Base-by-base conservation (phyloP, 2,888 invertebrate genomes). In the Carpatolechia fugitivella region DNA sequence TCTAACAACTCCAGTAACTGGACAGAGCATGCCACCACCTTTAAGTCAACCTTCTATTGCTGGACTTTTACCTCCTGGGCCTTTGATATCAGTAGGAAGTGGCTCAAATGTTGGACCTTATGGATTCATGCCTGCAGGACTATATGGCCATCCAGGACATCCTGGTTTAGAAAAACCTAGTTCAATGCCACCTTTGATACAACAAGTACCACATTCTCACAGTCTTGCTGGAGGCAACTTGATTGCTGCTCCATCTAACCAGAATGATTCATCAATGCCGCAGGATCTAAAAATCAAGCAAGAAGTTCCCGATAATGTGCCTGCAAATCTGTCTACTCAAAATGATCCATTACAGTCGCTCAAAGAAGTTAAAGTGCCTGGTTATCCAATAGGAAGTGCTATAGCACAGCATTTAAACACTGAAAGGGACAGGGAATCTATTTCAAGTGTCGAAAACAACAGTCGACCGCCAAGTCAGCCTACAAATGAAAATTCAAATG, bases 361-460 rank as follows among this genome's bases (percentile, higher is more conserved):
- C 7, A 94, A 95, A 74, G 95, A 95, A 77, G 95, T 95, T 0
- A 95, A 95, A 90, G 95, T 95, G 7, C 94, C 94, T 36, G 94
- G 94, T 33, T 94, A 93, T 72, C 92, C 93, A 56, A 91, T 92
- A 44, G 91, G 92, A 59, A 88, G 87, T 78, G 82, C 89, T 24
- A 88, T 89, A 69, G 85, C 88, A 54, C 88, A 88, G 65, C 87
- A 90, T 72, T 74, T 88, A 61, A 87, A 76, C 64, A 88, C 86
- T 38, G 90, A 90, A 66, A 85, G 91, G 63, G 91, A 90, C 55
- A 79, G 89, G 64, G 88, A 90, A 65, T 86, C 88, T 48, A 80
- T 86, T 63, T 85, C 89, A 52, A 89, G 84, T 74, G 81, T 88
- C 54, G 90, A 90, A 70, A 90, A 87, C 60, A 86, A 74, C 57